Evolutionary conservation across 64 coral and sea anemone genomes (phyloP).

Genomic region (Pachyseris speciosa): DNA sequence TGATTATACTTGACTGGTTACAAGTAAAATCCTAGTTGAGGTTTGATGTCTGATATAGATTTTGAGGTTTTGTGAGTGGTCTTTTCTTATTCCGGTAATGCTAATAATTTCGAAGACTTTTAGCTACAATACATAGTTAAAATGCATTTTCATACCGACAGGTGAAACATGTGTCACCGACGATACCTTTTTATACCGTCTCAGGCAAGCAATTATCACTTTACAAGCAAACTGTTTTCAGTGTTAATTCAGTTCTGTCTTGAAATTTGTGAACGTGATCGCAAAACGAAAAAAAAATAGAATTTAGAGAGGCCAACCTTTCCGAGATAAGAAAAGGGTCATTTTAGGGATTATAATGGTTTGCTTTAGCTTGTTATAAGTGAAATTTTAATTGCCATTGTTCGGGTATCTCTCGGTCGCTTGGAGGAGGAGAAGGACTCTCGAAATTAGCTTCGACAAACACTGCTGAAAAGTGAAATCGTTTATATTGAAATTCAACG

Average conservation of each 20-base stretch:
- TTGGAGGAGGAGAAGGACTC: neutral
- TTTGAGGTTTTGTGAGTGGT: neutral
- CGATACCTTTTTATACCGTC: neutral
- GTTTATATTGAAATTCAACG: neutral
- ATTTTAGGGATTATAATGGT: neutral
- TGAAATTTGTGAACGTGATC: neutral
- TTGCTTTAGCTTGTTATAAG: neutral
- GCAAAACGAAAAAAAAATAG: neutral
- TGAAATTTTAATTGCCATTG: slow-evolving; percentile 62
- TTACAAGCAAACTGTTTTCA: neutral
- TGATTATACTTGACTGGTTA: neutral
- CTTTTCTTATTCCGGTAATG: neutral
- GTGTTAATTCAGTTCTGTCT: neutral
- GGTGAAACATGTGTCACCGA: slow-evolving; percentile 9
- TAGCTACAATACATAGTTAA: neutral
- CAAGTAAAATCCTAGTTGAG: neutral
- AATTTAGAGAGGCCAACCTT: neutral
- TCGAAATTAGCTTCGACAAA: neutral
- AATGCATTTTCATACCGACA: neutral
- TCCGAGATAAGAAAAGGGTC: neutral
- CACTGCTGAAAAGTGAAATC: neutral
- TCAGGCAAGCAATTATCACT: slow-evolving; percentile 16
- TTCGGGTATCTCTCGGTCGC: slow-evolving; percentile 13
- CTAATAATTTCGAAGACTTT: neutral
- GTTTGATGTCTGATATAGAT: neutral